Evolutionary conservation across 2,113 vertebrate genomes (phyloP).

Genomic region (Macaca fascicularis): T2T-MFA8v1.1 NC_088376.1:41005501-41006000

Average conservation of each 20-base stretch:
- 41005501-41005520: not conserved
- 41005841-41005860: too few species aligned
- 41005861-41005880: too few species aligned
- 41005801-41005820: constrained; percentile 11
- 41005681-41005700: not conserved
- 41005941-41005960: too few species aligned
- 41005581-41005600: not conserved
- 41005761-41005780: constrained; percentile 36
- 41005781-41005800: constrained; percentile 47
- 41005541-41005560: not conserved
- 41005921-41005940: too few species aligned
- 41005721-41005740: not conserved
- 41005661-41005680: constrained; percentile 39
- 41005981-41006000: too few species aligned
- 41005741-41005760: not conserved
- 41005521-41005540: constrained; percentile 29
- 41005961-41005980: too few species aligned
- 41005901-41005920: too few species aligned
- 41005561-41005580: not conserved
- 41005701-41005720: too few species aligned
- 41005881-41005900: too few species aligned
- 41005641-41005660: not conserved
- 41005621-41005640: constrained; percentile 25
- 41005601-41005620: not conserved
- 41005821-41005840: not conserved